Evolutionary conservation across 2,113 vertebrate species (phyloP).

Genomic region (Phalacrocorax pelagicus): DNA sequence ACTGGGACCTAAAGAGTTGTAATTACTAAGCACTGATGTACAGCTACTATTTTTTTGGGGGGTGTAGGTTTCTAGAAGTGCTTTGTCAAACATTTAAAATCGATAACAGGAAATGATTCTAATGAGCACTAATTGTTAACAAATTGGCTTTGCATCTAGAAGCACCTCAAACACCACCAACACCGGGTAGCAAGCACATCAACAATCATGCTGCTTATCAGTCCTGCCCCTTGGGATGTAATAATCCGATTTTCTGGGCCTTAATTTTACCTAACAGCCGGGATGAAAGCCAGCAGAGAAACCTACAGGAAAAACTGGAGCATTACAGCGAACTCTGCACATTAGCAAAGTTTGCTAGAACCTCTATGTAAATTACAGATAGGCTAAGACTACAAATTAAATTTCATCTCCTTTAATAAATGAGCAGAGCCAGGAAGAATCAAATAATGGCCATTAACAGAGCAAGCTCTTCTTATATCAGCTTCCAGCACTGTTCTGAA

Average conservation of each 20-base stretch:
- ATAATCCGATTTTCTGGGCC: conserved; percentile 88
- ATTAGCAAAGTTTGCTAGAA: conserved; percentile 64
- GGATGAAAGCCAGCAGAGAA: conserved; percentile 75
- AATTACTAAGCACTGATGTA: conserved; percentile 50
- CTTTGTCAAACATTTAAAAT: conserved; percentile 70
- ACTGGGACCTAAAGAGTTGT: conserved; percentile 48
- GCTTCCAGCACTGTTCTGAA: not conserved
- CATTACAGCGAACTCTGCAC: conserved; percentile 54
- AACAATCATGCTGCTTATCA: conserved; percentile 82
- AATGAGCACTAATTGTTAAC: conserved; percentile 90
- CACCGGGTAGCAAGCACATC: conserved; percentile 72
- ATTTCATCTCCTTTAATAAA: conserved; percentile 1
- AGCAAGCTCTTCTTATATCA: not conserved
- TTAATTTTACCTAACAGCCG: conserved; percentile 82
- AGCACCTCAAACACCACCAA: conserved; percentile 69
- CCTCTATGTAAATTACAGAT: conserved; percentile 2
- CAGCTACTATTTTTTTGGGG: not conserved
- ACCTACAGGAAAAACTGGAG: conserved; percentile 58
- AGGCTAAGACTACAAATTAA: conserved; percentile 37
- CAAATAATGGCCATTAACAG: not conserved
- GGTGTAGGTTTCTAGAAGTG: conserved; percentile 51
- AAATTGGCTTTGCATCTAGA: conserved; percentile 85
- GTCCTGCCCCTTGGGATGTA: conserved; percentile 74
- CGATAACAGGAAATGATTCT: conserved; percentile 80
- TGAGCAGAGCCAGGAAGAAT: not conserved